Conservation (phyloP, 2,797 vertebrate species). For the Austrolebias charrua region DNA sequence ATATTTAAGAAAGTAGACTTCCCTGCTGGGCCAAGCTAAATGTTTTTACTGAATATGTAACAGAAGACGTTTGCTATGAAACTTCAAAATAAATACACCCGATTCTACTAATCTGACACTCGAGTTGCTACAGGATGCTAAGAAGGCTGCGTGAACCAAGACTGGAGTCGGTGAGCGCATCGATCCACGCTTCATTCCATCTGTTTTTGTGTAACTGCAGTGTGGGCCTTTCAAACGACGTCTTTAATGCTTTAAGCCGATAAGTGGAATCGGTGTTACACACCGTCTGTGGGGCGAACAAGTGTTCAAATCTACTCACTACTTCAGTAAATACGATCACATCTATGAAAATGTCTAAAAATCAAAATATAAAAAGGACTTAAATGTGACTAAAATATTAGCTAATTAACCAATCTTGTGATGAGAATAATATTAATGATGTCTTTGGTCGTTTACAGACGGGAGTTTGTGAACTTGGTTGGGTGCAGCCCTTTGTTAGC, state of each 20-base stretch:
- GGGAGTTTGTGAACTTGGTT: slow-evolving; percentile 76
- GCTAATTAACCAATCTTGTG: slow-evolving; percentile 59
- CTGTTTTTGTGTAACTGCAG: slow-evolving; percentile 31
- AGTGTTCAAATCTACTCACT: slow-evolving; percentile 58
- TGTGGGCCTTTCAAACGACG: slow-evolving; percentile 13
- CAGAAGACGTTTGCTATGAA: slow-evolving; percentile 11
- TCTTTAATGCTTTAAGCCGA: slow-evolving; percentile 39
- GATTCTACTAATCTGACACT: slow-evolving; percentile 1
- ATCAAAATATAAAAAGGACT: slow-evolving; percentile 45
- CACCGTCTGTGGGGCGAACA: neutral
- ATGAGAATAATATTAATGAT: slow-evolving; percentile 32
- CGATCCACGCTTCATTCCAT: slow-evolving; percentile 30
- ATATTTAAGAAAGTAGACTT: slow-evolving; percentile 11
- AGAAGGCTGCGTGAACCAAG: neutral
- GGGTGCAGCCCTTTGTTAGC: slow-evolving; percentile 97
- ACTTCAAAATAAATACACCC: neutral
- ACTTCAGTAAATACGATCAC: slow-evolving; percentile 62
- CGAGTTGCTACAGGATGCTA: slow-evolving; percentile 26
- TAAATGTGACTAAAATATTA: slow-evolving; percentile 63
- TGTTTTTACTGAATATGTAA: slow-evolving; percentile 18
- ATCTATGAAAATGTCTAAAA: slow-evolving; percentile 56
- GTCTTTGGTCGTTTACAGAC: slow-evolving; percentile 78
- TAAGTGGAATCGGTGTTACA: slow-evolving; percentile 34
- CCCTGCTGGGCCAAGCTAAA: slow-evolving; percentile 5
- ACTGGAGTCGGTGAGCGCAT: slow-evolving; percentile 40